Conservation (phyloP, 2,888 invertebrate species). For the Agonopterix subpropinquella region DNA sequence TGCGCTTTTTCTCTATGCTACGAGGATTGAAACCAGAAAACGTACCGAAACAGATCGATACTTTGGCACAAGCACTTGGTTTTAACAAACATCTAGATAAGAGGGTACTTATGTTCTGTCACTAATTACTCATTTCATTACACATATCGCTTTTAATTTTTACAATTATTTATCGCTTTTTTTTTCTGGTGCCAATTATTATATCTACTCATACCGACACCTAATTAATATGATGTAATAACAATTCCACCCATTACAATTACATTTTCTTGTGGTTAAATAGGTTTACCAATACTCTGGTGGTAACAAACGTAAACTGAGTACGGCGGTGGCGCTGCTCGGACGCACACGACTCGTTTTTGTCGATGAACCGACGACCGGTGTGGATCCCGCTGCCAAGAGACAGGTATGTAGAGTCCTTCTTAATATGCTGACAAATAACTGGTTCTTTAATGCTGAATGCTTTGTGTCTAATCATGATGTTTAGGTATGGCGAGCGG, state of each 20-base stretch:
- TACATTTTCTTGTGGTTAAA: not conserved
- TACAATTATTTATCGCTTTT: too few species aligned
- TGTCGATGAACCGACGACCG: constrained; percentile 80
- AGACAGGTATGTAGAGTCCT: constrained; percentile 48
- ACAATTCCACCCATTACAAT: not conserved
- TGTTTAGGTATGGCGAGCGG: constrained; percentile 67
- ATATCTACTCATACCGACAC: too few species aligned
- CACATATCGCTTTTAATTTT: too few species aligned
- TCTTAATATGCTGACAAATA: too few species aligned
- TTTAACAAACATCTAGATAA: constrained; percentile 79
- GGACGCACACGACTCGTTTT: constrained; percentile 82
- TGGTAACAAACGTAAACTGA: constrained; percentile 84
- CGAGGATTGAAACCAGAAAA: constrained; percentile 71
- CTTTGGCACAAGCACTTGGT: constrained; percentile 74
- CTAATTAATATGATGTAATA: not conserved
- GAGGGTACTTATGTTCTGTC: constrained; percentile 31
- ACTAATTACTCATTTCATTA: too few species aligned
- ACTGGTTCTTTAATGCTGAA: too few species aligned
- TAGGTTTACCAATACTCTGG: constrained; percentile 79
- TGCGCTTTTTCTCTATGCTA: constrained; percentile 79
- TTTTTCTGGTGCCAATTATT: too few species aligned
- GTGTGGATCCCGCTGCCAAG: constrained; percentile 88
- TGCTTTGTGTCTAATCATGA: too few species aligned
- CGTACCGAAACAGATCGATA: constrained; percentile 41
- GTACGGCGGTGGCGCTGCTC: constrained; percentile 81